These are phyloP conservation scores for Brotogeris chrysoptera DNA, from an alignment of 2,797 vertebrate genomes.

Conservation along the genomic window DNA sequence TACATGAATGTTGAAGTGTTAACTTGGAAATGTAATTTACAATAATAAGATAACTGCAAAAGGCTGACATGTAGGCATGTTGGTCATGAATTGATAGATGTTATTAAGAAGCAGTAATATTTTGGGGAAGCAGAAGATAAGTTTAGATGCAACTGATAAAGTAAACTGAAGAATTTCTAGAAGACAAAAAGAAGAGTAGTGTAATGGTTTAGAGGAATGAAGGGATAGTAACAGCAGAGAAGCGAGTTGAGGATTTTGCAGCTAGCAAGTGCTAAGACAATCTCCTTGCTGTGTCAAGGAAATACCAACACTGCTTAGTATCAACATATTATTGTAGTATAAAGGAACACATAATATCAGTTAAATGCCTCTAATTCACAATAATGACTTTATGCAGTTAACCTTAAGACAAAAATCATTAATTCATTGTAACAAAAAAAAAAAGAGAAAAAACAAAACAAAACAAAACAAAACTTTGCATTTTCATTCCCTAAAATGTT, in stretches of 20 bases:
- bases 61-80: neutral
- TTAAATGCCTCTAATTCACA: neutral
- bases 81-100: neutral
- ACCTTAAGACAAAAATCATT: neutral
- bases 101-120: neutral
- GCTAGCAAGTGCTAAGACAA: neutral
- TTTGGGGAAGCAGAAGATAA: neutral
- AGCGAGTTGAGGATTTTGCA: neutral
- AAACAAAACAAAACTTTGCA: neutral
- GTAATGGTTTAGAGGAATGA: neutral
- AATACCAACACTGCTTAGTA: neutral
- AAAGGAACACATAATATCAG: neutral
- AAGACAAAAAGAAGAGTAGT: neutral
- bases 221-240: neutral
- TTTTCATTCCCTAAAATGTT: neutral
- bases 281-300: neutral
- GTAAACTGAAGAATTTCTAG: neutral
- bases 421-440: neutral
- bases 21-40: neutral
- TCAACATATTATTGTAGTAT: neutral
- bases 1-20: neutral
- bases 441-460: fast-evolving
- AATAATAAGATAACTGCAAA: neutral
- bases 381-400: neutral
- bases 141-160: neutral